These are phyloP conservation scores for Danionella dracula DNA, from an alignment of 2,797 vertebrate species.

Conservation along the genomic window DNA sequence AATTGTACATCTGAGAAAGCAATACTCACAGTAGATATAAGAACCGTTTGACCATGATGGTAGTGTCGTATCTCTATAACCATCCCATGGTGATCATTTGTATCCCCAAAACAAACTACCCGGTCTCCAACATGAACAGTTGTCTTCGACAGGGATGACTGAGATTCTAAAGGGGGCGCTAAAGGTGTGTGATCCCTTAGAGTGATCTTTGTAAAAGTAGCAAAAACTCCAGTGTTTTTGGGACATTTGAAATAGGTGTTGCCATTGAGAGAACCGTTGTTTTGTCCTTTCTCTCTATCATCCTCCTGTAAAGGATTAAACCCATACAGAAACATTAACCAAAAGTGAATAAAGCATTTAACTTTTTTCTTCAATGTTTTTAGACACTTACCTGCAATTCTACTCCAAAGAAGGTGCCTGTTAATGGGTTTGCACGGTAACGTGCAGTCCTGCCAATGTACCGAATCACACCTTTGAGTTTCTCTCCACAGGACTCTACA, in stretches of 20 bases:
- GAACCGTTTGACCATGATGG: constrained; percentile 17
- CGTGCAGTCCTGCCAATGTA: constrained; percentile 54
- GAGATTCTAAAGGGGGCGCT: rapidly evolving
- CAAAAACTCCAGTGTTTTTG: constrained; percentile 65
- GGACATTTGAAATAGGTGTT: constrained; percentile 57
- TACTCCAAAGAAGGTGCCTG: constrained; percentile 67
- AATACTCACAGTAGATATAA: constrained; percentile 62
- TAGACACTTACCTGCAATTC: constrained; percentile 71
- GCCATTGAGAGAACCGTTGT: constrained; percentile 22
- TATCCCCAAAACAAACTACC: constrained; percentile 59
- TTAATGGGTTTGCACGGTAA: rapidly evolving
- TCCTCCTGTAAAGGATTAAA: constrained; percentile 55
- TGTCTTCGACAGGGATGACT: not conserved
- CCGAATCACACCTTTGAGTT: constrained; percentile 61
- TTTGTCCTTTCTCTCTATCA: constrained; percentile 62
- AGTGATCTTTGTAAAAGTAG: constrained; percentile 64
- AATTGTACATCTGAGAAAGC: not conserved
- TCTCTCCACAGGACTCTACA: constrained; percentile 51
- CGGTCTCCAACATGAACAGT: constrained; percentile 64
- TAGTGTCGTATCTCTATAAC: constrained; percentile 57
- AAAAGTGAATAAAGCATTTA: too few species aligned
- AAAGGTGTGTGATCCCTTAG: constrained; percentile 20
- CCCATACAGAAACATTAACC: too few species aligned
- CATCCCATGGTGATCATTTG: constrained; percentile 61
- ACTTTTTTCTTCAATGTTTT: too few species aligned